phyloP scores from a whole-genome alignment of 2,113 vertebrate species.

The Origma solitaria region DNA sequence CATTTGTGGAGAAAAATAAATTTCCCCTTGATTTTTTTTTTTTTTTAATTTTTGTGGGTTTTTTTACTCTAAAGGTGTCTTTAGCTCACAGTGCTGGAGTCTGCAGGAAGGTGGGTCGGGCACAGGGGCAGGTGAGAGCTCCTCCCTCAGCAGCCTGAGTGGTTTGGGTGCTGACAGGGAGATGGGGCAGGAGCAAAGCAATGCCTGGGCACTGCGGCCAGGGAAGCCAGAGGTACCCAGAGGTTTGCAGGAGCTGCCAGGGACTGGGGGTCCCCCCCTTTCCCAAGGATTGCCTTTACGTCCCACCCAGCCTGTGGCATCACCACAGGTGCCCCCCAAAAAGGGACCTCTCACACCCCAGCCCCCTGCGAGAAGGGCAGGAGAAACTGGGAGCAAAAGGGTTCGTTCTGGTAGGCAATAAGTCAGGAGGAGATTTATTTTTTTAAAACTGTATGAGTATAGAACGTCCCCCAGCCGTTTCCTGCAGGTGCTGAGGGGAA shows the following conservation, averaged over 20 bases:
- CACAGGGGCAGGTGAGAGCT: neutral
- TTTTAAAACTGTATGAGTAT: neutral
- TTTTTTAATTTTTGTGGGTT: neutral
- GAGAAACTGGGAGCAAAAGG: slow-evolving; percentile 14
- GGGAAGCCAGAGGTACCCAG: neutral
- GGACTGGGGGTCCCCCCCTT: neutral
- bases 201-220: neutral
- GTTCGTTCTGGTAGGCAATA: neutral
- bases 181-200: neutral
- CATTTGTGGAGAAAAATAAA: neutral
- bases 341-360: neutral
- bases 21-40: neutral
- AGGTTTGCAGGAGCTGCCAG: neutral
- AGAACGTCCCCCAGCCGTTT: neutral
- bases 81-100: neutral
- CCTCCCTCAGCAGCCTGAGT: neutral
- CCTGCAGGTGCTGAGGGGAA: neutral
- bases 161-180: neutral
- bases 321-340: rapidly evolving
- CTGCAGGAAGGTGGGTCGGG: neutral
- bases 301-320: neutral
- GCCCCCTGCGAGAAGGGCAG: neutral
- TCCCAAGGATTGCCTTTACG: neutral
- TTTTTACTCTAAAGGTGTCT: neutral
- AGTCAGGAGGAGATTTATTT: slow-evolving; percentile 57